Evolutionary conservation across 2,888 invertebrate genomes (phyloP), one percentile per base, ranked within the genome.

Genomic region (Hetaerina titia): DNA sequence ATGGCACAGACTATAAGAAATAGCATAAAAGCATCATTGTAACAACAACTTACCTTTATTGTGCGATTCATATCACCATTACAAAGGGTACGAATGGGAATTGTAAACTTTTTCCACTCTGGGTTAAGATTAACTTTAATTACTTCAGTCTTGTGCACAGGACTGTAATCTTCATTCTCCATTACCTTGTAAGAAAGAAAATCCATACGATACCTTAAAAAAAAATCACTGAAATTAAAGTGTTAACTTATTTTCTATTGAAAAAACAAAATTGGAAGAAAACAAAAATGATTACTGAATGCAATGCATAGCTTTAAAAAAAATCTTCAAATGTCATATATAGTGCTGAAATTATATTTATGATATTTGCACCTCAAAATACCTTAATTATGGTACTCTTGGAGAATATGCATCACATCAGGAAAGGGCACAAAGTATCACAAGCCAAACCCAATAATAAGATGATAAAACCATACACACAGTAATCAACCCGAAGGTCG

Each of bases 61-160:
- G 96, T 96, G 95, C 97, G 96, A 95, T 97, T 97, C 96, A 97
- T 96, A 96, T 97, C 97, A 15, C 97, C 97, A 95, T 97, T 97
- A 96, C 97, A 97, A 92, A 97, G 96, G 15, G 96, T 96, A 88
- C 97, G 96, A 0, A 97, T 96, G 57, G 97, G 96, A 25, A 97
- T 95, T 6, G 96, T 96, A 95, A 97, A 97, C 96, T 96, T 96
- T 95, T 96, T 96, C 97, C 97, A 98, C 11, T 96, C 96, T 22
- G 97, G 97, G 96, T 97, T 97, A 88, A 97, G 96, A 17, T 97
- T 97, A 95, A 97, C 97, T 96, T 97, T 97, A 94, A 97, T 96
- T 57, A 97, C 97, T 96, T 97, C 97, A 87, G 97, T 97, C 96
- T 97, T 97, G 96, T 97, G 97, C 2, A 97, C 97, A 56, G 92